Base-by-base conservation (phyloP, 2,113 vertebrate genomes). In the Scalopus aquaticus region DNA sequence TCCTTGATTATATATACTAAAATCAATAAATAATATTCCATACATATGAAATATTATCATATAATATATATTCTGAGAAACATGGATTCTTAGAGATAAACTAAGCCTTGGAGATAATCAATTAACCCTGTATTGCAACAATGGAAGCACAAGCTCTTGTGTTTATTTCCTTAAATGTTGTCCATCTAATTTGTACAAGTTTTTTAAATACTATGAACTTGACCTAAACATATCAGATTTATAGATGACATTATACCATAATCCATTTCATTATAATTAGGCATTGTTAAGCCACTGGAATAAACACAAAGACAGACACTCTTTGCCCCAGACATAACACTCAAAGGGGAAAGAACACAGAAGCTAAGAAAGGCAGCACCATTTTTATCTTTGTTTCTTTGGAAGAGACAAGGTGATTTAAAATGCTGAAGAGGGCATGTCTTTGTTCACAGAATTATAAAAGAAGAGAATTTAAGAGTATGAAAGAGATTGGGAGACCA, bases 371-470 rank as follows among this genome's bases (percentile, higher is more conserved):
- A 91, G 54, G 46, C 46, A 81, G 58, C 19, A 58, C 13, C 81
- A 90, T 73, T 87, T 97, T 81, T 81, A 94, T 70, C 69, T 32
- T 20, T 81, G 54, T 73, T 97, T 91, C 82, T 94, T 87, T 90
- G n/a, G 51, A 88, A 90, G 62, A 91, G 49, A 84, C 54, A 89
- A 94, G 30, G 49, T 93, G 72, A 91, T 77, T 93, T 92, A 72
- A 94, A 80, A 91, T 91, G 79, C 58, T 56, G 37, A 93, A 64
- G 82, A 94, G 70, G 78, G n/a, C 39, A 56, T 24, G 4, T 70
- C 85, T 93, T 93, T 94, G 64, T 91, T 88, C 54, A 10, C 24
- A 88, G 85, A 89, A 90, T 94, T 58, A 88, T 69, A 74, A 79
- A 70, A 95, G 89, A 49, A 86, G 77, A 96, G 69, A 88, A 82